A percentile compares a stretch with the other conserved stretches of the same genome.
Evolutionary conservation across 2,797 vertebrate genomes (phyloP).

Genomic region (Linurgus olivaceus): DNA sequence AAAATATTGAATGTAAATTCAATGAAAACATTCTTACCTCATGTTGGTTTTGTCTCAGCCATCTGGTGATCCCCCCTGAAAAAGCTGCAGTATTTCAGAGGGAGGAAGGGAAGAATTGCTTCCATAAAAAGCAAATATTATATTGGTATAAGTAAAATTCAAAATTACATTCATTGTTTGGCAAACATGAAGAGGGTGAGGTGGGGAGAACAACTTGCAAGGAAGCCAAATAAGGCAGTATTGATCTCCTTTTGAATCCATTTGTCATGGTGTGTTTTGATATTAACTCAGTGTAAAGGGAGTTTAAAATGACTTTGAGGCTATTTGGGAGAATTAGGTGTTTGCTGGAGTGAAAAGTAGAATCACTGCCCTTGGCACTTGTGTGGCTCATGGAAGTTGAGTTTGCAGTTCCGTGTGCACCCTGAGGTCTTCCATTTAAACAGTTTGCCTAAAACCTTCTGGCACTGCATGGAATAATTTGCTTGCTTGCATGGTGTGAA

Average conservation of each 20-base stretch:
- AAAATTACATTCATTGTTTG: neutral
- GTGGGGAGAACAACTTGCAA: neutral
- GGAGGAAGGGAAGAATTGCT: neutral
- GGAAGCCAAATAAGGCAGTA: neutral
- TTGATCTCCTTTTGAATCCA: neutral
- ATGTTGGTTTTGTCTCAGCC: neutral
- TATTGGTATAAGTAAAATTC: neutral
- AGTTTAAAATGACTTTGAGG: neutral
- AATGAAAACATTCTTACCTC: neutral
- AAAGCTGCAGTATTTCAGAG: neutral
- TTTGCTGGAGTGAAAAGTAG: neutral
- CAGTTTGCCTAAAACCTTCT: neutral
- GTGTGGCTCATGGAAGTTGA: neutral
- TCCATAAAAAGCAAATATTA: neutral
- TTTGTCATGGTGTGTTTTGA: neutral
- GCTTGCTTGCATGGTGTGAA: neutral
- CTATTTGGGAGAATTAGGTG: neutral
- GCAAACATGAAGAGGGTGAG: neutral
- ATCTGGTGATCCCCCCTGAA: neutral
- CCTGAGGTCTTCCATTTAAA: neutral
- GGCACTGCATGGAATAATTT: neutral
- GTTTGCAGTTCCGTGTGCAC: neutral
- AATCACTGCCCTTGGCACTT: neutral
- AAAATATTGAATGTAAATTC: neutral
- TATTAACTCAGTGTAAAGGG: neutral